phyloP scores from a whole-genome alignment of 2,113 vertebrate genomes.

The Microcebus tavaratra region DNA sequence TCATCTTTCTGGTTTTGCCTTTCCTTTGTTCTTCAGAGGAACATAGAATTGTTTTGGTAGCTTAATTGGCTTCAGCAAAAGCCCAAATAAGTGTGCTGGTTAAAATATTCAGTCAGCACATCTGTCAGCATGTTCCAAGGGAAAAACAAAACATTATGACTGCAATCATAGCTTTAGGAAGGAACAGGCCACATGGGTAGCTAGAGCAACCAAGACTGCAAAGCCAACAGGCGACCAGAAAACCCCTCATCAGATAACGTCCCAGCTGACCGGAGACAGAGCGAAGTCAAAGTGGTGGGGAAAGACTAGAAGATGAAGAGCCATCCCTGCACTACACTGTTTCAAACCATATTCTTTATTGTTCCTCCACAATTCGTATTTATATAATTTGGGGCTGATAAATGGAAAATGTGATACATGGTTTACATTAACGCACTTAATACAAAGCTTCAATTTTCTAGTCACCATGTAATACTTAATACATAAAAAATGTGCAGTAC shows the following conservation, averaged over 20 bases:
- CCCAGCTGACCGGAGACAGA: neutral
- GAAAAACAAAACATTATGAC: neutral
- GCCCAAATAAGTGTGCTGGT: neutral
- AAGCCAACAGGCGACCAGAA: neutral
- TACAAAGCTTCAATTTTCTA: neutral
- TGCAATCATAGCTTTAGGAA: neutral
- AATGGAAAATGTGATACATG: neutral
- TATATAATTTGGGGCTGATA: neutral
- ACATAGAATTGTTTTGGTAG: neutral
- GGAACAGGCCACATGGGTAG: neutral
- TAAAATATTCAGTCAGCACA: neutral
- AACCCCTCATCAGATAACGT: neutral
- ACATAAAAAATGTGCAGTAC: neutral
- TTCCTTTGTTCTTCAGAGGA: neutral
- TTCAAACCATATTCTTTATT: neutral
- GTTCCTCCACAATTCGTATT: neutral
- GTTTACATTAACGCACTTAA: neutral
- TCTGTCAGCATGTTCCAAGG: neutral
- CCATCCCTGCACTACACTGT: rapidly evolving
- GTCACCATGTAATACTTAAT: neutral
- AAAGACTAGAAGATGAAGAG: neutral
- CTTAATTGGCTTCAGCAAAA: neutral
- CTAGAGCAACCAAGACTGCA: neutral
- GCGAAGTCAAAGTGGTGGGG: neutral
- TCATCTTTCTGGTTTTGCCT: neutral